Evolutionary conservation across 1,140 invertebrate genomes (phyloP).

Genomic region (Portunus trituberculatus): DNA sequence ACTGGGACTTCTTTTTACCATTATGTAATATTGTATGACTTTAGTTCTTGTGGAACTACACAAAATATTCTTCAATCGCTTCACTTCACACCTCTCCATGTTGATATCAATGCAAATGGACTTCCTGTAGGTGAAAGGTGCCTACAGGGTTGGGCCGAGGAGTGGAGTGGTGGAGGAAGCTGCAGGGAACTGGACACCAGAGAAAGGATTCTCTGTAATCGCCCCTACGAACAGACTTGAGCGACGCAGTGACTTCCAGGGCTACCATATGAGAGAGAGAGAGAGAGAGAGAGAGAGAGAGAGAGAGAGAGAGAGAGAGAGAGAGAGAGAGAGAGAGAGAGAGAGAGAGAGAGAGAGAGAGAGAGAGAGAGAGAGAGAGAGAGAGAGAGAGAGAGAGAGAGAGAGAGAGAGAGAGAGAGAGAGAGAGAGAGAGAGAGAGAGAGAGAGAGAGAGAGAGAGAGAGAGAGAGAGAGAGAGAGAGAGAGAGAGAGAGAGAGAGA

Average conservation of each 20-base stretch:
- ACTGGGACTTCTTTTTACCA: too few relatives aligned
- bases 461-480: constrained; percentile 4
- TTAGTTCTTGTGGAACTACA: too few relatives aligned
- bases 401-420: not conserved
- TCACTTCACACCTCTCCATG: too few relatives aligned
- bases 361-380: constrained; percentile 26
- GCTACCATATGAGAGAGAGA: constrained; percentile 39
- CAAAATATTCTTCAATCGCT: too few relatives aligned
- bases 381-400: not conserved
- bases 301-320: constrained; percentile 27
- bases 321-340: constrained; percentile 18
- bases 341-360: not conserved
- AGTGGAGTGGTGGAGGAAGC: not conserved
- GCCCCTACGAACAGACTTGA: not conserved
- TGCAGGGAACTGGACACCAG: not conserved
- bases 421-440: not conserved
- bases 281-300: not conserved
- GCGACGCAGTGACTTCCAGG: constrained; percentile 49
- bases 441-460: constrained; percentile 41
- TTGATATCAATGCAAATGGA: too few relatives aligned
- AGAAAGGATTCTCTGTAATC: not conserved
- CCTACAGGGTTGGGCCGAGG: constrained; percentile 56
- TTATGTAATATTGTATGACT: too few relatives aligned
- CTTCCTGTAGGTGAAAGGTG: not conserved
- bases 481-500: too few relatives aligned